These are phyloP conservation scores for Eretmochelys imbricata DNA, from an alignment of 2,113 vertebrate genomes.

Conservation along the genomic window DNA sequence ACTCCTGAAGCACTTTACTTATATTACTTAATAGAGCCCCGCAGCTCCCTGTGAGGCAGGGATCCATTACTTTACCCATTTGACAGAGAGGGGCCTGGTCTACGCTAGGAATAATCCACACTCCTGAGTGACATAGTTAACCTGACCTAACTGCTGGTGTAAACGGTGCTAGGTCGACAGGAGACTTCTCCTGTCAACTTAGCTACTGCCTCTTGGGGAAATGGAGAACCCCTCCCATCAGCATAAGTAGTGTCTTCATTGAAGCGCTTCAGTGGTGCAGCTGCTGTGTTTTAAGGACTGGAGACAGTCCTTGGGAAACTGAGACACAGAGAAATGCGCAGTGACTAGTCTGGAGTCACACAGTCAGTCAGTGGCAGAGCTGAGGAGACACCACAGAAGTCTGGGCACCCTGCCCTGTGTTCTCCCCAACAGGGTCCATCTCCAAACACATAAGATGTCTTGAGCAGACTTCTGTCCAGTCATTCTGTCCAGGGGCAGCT, in stretches of 20 bases:
- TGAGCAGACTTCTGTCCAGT: background rate
- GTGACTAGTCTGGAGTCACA: background rate
- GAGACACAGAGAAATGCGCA: background rate
- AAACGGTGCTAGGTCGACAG: background rate
- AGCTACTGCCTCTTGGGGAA: background rate
- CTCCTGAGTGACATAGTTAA: background rate
- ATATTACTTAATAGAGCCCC: background rate
- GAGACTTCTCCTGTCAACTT: background rate
- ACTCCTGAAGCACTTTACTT: background rate
- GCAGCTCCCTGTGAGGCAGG: accelerated
- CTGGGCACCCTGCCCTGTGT: background rate
- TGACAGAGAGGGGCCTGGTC: background rate
- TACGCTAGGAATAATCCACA: background rate
- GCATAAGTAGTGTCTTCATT: background rate
- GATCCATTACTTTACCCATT: background rate
- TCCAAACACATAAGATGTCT: background rate
- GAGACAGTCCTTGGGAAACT: background rate
- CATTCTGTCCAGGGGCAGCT: background rate
- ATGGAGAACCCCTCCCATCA: background rate
- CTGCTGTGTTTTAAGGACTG: background rate
- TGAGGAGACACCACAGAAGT: background rate
- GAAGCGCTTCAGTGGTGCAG: background rate
- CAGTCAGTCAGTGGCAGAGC: background rate
- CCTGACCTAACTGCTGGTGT: background rate
- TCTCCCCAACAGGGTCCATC: background rate